A percentile compares a stretch with the other conserved stretches of the same genome.
phyloP scores from a whole-genome alignment of 1,140 invertebrate genomes.

The Zaprionus gabonicus region DNA sequence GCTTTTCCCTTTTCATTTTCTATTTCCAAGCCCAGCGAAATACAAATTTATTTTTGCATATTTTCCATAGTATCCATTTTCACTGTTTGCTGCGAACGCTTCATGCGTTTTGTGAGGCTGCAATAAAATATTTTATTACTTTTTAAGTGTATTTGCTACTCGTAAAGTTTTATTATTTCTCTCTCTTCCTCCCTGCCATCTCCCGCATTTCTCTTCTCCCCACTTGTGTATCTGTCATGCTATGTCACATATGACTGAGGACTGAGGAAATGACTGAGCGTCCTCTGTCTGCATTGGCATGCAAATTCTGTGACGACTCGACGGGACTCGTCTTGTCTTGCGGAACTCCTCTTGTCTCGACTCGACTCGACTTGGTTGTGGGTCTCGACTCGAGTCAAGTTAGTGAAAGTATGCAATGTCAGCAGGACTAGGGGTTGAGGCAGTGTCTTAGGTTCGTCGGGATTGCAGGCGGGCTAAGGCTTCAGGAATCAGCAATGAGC shows the following conservation, averaged over 20 bases:
- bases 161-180: slow-evolving; percentile 67
- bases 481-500: slow-evolving; percentile 19
- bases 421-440: slow-evolving; percentile 34
- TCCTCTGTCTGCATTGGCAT: slow-evolving; percentile 61
- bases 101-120: slow-evolving; percentile 52
- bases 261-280: slow-evolving; percentile 50
- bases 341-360: slow-evolving; percentile 1
- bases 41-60: slow-evolving; percentile 54
- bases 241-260: slow-evolving; percentile 74
- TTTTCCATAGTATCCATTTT: slow-evolving; percentile 25
- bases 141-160: slow-evolving; percentile 78
- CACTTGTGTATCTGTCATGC: slow-evolving; percentile 50
- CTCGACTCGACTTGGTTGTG: slow-evolving; percentile 20
- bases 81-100: slow-evolving; percentile 26
- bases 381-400: slow-evolving; percentile 45
- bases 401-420: slow-evolving; percentile 68
- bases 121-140: slow-evolving; percentile 78
- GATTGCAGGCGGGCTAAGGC: slow-evolving; percentile 15
- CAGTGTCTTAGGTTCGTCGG: slow-evolving; percentile 46
- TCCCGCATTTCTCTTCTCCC: neutral
- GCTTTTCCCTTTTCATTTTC: neutral
- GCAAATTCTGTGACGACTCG: slow-evolving; percentile 64
- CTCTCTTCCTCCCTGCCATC: neutral
- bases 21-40: slow-evolving; percentile 12
- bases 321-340: slow-evolving; percentile 2